Percentiles rank a stretch among this genome's conserved stretches.
phyloP scores from a whole-genome alignment of 2,113 vertebrate genomes.

The Polyodon spathula region DNA sequence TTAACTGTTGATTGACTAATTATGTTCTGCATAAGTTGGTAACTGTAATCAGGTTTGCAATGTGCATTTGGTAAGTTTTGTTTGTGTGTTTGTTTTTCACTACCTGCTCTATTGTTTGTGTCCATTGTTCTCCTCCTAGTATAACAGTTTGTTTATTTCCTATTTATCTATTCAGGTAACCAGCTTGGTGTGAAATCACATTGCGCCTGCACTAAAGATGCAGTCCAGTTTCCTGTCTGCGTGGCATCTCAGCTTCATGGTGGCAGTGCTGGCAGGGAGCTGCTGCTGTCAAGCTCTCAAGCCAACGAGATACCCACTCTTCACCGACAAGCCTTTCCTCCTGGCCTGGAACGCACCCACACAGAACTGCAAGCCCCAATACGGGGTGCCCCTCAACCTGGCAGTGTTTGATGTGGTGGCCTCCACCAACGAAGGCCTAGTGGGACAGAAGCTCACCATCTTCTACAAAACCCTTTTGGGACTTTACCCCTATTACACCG shows the following conservation, averaged over 20 bases:
- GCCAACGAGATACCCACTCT: conserved; percentile 67
- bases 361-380: conserved; percentile 75
- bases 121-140: no score
- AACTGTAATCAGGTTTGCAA: no score
- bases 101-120: no score
- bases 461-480: conserved; percentile 86
- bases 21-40: no score
- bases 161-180: no score
- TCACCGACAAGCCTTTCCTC: conserved; percentile 73
- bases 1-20: no score
- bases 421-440: conserved; percentile 80
- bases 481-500: conserved; percentile 68
- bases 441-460: conserved; percentile 84
- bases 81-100: no score
- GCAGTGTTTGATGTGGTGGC: conserved; percentile 74
- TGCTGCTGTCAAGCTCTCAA: conserved; percentile 50
- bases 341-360: conserved; percentile 89
- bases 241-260: conserved; percentile 39
- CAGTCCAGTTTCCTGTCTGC: no score
- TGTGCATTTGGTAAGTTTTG: no score
- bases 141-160: no score
- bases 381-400: conserved; percentile 63
- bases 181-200: no score
- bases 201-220: no score
- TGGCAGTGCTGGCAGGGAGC: conserved; percentile 44